These are phyloP conservation scores for Nycticryphes semicollaris DNA, from an alignment of 2,113 vertebrate species.

Conservation along the genomic window DNA sequence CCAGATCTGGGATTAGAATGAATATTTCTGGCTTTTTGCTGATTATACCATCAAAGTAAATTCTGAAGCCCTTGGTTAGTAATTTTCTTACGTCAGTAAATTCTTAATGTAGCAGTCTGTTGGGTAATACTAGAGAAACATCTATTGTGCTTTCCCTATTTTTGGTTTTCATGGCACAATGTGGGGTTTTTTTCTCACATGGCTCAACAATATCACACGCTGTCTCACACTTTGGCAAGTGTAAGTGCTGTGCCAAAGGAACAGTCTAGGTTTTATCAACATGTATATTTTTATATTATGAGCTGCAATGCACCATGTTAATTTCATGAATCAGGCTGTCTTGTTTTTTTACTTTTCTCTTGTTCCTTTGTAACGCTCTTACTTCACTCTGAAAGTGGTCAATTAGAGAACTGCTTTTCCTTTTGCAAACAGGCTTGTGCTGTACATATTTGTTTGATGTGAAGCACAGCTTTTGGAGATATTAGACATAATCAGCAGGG, in stretches of 20 bases:
- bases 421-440: slow-evolving; percentile 16
- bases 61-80: not conserved
- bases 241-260: not conserved
- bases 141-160: not conserved
- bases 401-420: not conserved
- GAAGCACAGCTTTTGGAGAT: slow-evolving; percentile 3
- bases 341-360: not conserved
- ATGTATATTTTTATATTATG: not conserved
- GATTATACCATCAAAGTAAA: not conserved
- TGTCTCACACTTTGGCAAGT: not conserved
- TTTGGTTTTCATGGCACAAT: not conserved
- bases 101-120: not conserved
- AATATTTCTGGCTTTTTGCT: slow-evolving; percentile 13
- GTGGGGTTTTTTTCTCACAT: not conserved
- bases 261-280: not conserved
- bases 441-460: slow-evolving; percentile 21
- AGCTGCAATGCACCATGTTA: not conserved
- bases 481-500: slow-evolving; percentile 56
- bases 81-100: not conserved
- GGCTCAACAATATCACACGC: not conserved
- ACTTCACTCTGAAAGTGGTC: slow-evolving; percentile 15
- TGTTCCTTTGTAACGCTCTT: not conserved
- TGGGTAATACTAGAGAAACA: not conserved
- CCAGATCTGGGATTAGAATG: not conserved
- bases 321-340: not conserved